These are phyloP conservation scores for Cephalopachus bancanus DNA, from an alignment of 2,797 vertebrate genomes.

Conservation along the genomic window DNA sequence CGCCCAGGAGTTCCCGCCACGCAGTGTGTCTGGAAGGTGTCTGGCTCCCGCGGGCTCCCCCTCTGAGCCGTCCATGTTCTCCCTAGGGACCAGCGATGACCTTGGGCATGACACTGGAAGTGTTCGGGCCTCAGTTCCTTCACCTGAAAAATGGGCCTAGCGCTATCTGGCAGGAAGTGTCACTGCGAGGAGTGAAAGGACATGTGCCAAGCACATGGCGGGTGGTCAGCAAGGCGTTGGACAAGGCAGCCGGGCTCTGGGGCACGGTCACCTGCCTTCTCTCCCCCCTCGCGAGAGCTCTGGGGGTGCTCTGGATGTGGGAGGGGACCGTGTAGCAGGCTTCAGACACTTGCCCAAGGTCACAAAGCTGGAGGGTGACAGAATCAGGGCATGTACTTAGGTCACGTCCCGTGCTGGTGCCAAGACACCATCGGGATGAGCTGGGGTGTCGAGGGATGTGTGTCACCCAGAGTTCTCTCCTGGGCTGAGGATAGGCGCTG, in stretches of 20 bases:
- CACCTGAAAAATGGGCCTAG: not conserved
- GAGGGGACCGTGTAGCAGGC: no score
- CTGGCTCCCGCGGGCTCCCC: not conserved
- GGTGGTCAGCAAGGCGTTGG: no score
- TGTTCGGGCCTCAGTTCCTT: not conserved
- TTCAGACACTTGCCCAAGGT: not conserved
- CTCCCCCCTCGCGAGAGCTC: not conserved
- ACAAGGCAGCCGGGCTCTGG: not conserved
- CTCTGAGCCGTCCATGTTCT: not conserved
- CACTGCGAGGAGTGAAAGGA: not conserved
- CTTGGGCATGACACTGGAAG: not conserved
- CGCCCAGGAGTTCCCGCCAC: not conserved
- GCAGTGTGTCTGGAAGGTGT: not conserved
- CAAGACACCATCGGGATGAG: accelerated
- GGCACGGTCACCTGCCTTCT: not conserved
- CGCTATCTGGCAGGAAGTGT: not conserved
- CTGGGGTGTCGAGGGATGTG: no score
- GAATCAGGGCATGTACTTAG: not conserved
- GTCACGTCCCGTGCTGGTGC: not conserved
- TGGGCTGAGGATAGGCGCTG: not conserved
- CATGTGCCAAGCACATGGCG: accelerated
- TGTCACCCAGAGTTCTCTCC: no score
- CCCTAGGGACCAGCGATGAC: not conserved
- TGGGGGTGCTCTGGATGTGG: not conserved
- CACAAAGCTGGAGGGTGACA: not conserved